These are phyloP conservation scores for Choreutis nemorana DNA, from an alignment of 2,888 invertebrate genomes.

Conservation along the genomic window DNA sequence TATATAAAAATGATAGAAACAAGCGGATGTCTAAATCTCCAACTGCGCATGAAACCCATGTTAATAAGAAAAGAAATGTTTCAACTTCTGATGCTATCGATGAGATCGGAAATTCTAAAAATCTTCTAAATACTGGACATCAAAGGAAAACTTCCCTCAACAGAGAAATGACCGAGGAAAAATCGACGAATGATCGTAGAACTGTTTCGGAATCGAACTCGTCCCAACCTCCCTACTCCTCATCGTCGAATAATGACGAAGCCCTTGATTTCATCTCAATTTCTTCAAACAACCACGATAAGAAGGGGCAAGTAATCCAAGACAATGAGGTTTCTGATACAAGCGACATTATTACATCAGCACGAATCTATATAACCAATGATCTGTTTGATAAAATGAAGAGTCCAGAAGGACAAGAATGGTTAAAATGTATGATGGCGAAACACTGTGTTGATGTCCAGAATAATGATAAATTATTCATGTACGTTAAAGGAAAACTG, in stretches of 20 bases:
- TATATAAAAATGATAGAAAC: slow-evolving; percentile 15
- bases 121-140: slow-evolving; percentile 12
- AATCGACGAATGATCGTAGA: too few species aligned
- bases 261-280: slow-evolving; percentile 35
- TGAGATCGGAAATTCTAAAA: slow-evolving; percentile 16
- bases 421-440: slow-evolving; percentile 36
- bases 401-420: slow-evolving; percentile 47
- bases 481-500: slow-evolving; percentile 56
- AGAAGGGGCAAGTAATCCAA: slow-evolving; percentile 47
- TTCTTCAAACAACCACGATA: slow-evolving; percentile 36
- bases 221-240: too few species aligned
- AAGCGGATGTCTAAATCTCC: slow-evolving; percentile 53
- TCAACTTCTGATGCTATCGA: slow-evolving; percentile 20
- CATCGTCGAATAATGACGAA: slow-evolving; percentile 20
- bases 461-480: slow-evolving; percentile 35
- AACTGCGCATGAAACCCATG: slow-evolving; percentile 29
- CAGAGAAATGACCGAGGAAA: slow-evolving; percentile 11
- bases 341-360: slow-evolving; percentile 40
- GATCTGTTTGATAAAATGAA: slow-evolving; percentile 53
- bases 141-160: slow-evolving; percentile 20
- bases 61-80: slow-evolving; percentile 32
- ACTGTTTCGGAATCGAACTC: too few species aligned
- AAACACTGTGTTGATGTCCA: slow-evolving; percentile 40
- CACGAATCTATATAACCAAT: slow-evolving; percentile 56
- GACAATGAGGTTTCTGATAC: slow-evolving; percentile 57